Evolutionary conservation across 1,140 invertebrate genomes (phyloP), one percentile per base, ranked within the genome.

Genomic region (Macrobrachium rosenbergii): DNA sequence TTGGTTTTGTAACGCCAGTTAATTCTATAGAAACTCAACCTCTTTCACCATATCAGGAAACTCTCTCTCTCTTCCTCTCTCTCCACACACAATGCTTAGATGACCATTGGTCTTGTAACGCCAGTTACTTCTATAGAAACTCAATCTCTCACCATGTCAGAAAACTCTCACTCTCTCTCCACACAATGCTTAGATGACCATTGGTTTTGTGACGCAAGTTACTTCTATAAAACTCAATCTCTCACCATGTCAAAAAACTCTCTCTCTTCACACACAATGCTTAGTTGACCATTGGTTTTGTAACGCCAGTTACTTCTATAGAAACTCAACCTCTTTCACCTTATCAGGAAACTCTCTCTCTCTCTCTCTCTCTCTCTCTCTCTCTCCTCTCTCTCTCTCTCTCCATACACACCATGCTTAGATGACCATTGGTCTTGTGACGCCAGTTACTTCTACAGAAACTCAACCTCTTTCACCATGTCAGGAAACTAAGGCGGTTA

Each of bases 301-400:
- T 37, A 3, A 37, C 28, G 28, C 28, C 1, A 37, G 28, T 37
- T 37, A 37, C 28, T 37, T 37, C 28, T 3, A 37, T 37, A 37
- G 28, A 37, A 52, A 52, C 6, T 12, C 10, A 52, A 52, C 12
- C 63, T 64, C 63, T 64, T 12, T 64, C 21, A 5, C 12, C 63
- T 64, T 12, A 6, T 12, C n/a, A n/a, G n/a, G n/a, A n/a, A n/a
- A n/a, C n/a, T n/a, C n/a, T n/a, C n/a, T n/a, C n/a, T n/a, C n/a
- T 64, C 63, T 64, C 63, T 64, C 63, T 64, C 63, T 64, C 63
- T 64, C 63, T n/a, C 63, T 23, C 63, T 64, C 21, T 23, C 21
- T 23, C 63, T 23, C 63, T 23, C 63, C 14, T n/a, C n/a, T n/a
- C n/a, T n/a, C 28, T 37, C 28, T 37, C 28, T 37, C 28, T 37